Base-by-base conservation (phyloP, 1,140 invertebrate species). In the Nephila pilipes region DNA sequence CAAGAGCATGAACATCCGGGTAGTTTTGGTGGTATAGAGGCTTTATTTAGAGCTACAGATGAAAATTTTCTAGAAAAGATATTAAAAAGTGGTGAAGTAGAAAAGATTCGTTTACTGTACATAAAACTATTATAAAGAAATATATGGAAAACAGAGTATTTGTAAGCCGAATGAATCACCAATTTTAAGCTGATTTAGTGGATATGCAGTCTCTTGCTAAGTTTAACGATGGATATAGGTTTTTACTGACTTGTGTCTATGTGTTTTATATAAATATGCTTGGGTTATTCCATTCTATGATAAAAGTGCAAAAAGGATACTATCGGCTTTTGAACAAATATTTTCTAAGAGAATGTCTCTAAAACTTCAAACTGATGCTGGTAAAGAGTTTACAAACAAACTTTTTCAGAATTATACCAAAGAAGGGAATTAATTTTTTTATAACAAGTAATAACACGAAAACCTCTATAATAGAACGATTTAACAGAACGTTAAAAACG, bases 331-430 rank as follows among this genome's bases (percentile, higher is more conserved):
- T 60, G n/a, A 58, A 20, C 10, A 18, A 16, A 58, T 85, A 58
- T 58, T 85, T 29, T 22, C 38, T 29, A 29, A 85, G n/a, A 16
- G 54, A 58, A 29, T 57, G 4, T 3, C 54, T 46, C 12, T 54
- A 29, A 46, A 58, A 54, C 20, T 54, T 25, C 12, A 25, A 29
- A 29, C 57, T 16, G 54, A 22, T 12, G 4, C 5, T 18, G 32
- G 69, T 58, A 58, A 58, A 58, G 69, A 85, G 58, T 85, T 85
- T 58, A 57, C n/a, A 3, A 85, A 85, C 55, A 60, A 58, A 57
- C 16, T 60, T 36, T 29, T 85, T 18, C 81, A 85, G 81, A 85
- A 85, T 54, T 85, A 54, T 85, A 1, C n/a, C 0, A 85, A 60
- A 60, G 1, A n/a, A 54, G 22, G 29, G 58, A 25, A 58, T 85